Base-by-base conservation (phyloP, 2,888 invertebrate species). In the Venusia cambrica region DNA sequence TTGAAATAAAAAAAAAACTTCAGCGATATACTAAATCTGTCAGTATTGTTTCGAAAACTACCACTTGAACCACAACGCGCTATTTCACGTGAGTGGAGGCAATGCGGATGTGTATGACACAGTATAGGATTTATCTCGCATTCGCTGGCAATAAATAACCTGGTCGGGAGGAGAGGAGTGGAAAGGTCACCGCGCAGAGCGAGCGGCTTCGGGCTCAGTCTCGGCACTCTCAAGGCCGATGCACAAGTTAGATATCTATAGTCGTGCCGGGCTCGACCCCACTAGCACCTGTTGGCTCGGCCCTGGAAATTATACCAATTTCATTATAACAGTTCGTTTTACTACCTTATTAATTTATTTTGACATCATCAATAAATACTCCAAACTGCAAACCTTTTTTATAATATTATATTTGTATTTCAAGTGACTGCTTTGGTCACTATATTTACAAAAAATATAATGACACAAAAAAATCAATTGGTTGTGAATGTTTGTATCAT, bases 141-240 rank as follows among this genome's bases (percentile, higher is more conserved):
- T 62, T 60, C 58, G 60, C 57, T 51, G 54, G 61, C 62, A 65
- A 72, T 83, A 81, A 81, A 83, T 80, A 78, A 73, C 65, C 34
- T 54, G 37, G 52, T 56, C 54, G 57, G 59, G 60, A 51, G 54
- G 57, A 57, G 68, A 66, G 63, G 67, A 70, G 63, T 70, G 67
- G 63, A 79, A 79, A 80, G 64, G 68, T 65, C 67, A 63, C 54
- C 53, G 58, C 46, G 59, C 54, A 51, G 17, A 56, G 57, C 57
- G 60, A 62, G 61, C 58, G 64, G 68, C 54, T 56, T 49, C 50
- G 49, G 33, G 51, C 52, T 47, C 11, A 54, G 44, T 53, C 55
- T 57, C 69, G 63, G 64, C 67, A 64, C 62, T 65, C 67, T 72
- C 79, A 80, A 78, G 79, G 78, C 74, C 77, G 77, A 77, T 76